phyloP scores from a whole-genome alignment of 92 coral and sea anemone species.

The Palythoa grandiflora region DNA sequence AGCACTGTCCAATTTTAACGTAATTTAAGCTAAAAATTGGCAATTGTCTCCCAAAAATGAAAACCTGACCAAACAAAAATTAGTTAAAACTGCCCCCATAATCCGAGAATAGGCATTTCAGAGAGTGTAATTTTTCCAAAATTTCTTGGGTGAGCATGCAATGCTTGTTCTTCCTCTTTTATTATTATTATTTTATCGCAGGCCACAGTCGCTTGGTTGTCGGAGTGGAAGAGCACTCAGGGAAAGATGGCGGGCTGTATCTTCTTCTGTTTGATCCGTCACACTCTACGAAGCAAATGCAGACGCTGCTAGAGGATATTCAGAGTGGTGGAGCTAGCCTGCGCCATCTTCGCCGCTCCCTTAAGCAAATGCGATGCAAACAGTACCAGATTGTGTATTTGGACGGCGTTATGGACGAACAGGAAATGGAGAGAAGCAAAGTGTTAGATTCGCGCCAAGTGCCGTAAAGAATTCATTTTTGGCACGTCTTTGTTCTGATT shows the following conservation, averaged over 20 bases:
- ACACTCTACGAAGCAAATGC: slow-evolving; percentile 94
- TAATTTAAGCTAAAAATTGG: too few relatives aligned
- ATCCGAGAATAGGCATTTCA: too few relatives aligned
- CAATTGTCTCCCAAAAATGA: too few relatives aligned
- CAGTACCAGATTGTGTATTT: slow-evolving; percentile 96
- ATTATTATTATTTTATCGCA: background rate
- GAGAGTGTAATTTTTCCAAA: too few relatives aligned
- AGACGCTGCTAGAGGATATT: slow-evolving; percentile 74
- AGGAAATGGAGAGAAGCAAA: slow-evolving; percentile 84
- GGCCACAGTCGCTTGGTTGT: slow-evolving; percentile 97
- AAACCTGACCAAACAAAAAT: too few relatives aligned
- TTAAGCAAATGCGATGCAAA: slow-evolving; percentile 92
- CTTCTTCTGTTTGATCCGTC: slow-evolving; percentile 92
- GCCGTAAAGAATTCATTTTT: slow-evolving; percentile 49
- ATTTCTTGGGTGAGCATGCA: too few relatives aligned
- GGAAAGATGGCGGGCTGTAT: slow-evolving; percentile 86
- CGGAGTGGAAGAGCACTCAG: slow-evolving; percentile 92
- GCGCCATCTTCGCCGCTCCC: slow-evolving; percentile 83
- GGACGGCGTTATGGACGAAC: slow-evolving; percentile 87
- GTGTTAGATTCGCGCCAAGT: slow-evolving; percentile 67
- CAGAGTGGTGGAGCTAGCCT: slow-evolving; percentile 78
- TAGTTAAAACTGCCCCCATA: too few relatives aligned
- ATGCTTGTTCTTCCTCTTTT: too few relatives aligned
- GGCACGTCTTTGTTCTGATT: too few relatives aligned
- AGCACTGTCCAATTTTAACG: too few relatives aligned